phyloP scores from a whole-genome alignment of 1,140 invertebrate species.

The Hylaeus volcanicus region DNA sequence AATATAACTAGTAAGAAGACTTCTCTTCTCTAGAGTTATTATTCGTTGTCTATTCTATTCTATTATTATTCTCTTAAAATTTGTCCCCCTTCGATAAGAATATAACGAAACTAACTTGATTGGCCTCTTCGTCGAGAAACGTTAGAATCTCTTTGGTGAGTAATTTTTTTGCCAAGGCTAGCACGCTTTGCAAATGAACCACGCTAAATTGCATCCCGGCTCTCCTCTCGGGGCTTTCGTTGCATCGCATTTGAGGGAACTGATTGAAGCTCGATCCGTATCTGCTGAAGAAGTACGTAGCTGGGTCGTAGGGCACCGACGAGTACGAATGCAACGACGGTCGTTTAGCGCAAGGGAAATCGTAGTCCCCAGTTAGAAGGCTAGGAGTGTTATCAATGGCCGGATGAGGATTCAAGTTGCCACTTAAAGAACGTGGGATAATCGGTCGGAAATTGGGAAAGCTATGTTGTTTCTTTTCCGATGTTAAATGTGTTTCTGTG shows the following conservation, averaged over 20 bases:
- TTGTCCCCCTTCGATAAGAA: neutral
- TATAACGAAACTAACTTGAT: constrained; percentile 83
- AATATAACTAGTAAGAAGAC: constrained; percentile 21
- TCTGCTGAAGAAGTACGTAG: constrained; percentile 93
- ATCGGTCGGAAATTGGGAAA: constrained; percentile 90
- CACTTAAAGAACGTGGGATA: constrained; percentile 94
- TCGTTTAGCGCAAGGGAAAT: constrained; percentile 73
- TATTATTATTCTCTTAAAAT: too few relatives aligned
- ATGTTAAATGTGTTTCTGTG: constrained; percentile 78
- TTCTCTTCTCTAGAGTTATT: too few relatives aligned
- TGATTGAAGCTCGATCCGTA: constrained; percentile 96
- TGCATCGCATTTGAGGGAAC: constrained; percentile 89
- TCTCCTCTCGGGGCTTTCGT: constrained; percentile 85
- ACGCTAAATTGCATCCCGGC: constrained; percentile 85
- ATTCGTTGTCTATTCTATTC: too few relatives aligned
- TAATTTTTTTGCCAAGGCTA: constrained; percentile 92
- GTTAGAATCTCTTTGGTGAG: constrained; percentile 91
- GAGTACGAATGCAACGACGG: constrained; percentile 84
- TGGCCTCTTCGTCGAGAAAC: constrained; percentile 91
- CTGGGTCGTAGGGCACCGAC: constrained; percentile 88
- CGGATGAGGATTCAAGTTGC: constrained; percentile 85
- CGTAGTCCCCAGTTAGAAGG: constrained; percentile 69
- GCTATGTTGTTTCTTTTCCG: constrained; percentile 82
- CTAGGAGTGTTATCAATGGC: constrained; percentile 65
- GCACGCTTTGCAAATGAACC: constrained; percentile 88